These are phyloP conservation scores for Drosophila jambulina DNA, from an alignment of 1,140 invertebrate genomes.

Conservation along the genomic window DNA sequence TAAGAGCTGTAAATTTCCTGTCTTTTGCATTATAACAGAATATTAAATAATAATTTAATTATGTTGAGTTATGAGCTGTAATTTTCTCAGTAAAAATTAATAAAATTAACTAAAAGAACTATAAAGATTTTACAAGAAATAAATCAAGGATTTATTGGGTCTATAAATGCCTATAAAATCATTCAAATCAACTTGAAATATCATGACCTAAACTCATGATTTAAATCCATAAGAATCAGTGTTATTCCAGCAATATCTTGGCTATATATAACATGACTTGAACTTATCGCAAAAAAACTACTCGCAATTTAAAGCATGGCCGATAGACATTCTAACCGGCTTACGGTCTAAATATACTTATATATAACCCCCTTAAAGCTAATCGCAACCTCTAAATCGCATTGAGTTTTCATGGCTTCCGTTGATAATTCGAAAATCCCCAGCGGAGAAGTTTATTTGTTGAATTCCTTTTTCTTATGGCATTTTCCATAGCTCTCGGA, in stretches of 20 bases:
- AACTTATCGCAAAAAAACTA: constrained; percentile 6
- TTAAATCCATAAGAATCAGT: neutral
- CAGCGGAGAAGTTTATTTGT: constrained; percentile 9
- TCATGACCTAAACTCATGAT: neutral
- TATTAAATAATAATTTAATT: neutral
- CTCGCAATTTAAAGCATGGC: neutral
- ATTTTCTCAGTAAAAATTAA: neutral
- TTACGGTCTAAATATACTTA: constrained; percentile 17
- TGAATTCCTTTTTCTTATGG: neutral
- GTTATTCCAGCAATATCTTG: neutral
- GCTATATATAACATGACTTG: constrained; percentile 19
- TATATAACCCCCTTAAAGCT: constrained; percentile 4
- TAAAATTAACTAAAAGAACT: neutral
- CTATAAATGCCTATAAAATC: neutral
- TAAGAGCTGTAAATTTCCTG: neutral
- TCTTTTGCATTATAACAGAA: too few species aligned
- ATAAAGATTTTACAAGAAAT: neutral
- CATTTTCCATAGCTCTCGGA: neutral
- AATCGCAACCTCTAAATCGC: constrained; percentile 12
- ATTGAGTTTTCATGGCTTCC: constrained; percentile 21
- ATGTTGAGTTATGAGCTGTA: neutral
- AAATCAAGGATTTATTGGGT: neutral
- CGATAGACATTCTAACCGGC: neutral
- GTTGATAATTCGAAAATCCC: constrained; percentile 31
- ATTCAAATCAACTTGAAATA: constrained; percentile 7